A percentile compares a stretch with the other conserved stretches of the same genome.
Evolutionary conservation across 2,888 invertebrate genomes (phyloP).

Genomic region (Cheiracanthium punctorium): DNA sequence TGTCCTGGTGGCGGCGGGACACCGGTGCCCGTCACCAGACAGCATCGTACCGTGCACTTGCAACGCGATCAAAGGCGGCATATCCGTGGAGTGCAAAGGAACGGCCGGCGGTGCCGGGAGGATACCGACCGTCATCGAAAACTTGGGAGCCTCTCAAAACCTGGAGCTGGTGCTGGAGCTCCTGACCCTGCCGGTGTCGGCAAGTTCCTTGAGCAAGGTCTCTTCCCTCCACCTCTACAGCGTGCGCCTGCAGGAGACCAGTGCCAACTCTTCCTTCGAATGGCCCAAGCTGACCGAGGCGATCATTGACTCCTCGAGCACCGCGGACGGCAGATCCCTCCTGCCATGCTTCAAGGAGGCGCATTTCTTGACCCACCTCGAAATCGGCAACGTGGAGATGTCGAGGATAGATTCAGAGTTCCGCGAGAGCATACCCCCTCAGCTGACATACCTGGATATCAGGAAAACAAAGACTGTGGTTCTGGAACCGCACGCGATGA

Average conservation of each 20-base stretch:
- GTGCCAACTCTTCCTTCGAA: not conserved
- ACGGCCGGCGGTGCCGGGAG: not conserved
- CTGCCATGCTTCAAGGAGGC: conserved; percentile 23
- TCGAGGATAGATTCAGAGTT: conserved; percentile 32
- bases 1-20: not conserved
- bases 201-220: not conserved
- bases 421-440: conserved; percentile 15
- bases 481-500: conserved; percentile 25
- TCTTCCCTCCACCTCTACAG: not conserved
- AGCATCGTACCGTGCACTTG: conserved; percentile 24
- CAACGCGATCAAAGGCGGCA: not conserved
- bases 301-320: conserved; percentile 27
- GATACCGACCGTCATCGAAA: conserved; percentile 20
- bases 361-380: conserved; percentile 1
- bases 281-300: conserved; percentile 43
- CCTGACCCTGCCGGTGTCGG: conserved; percentile 7
- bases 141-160: not conserved
- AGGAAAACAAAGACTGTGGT: conserved; percentile 36
- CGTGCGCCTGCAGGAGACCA: not conserved
- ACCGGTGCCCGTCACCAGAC: conserved; percentile 20
- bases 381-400: conserved; percentile 7
- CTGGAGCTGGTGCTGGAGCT: conserved; percentile 30
- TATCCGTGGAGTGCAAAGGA: conserved; percentile 28
- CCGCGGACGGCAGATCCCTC: conserved; percentile 12
- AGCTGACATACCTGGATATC: conserved; percentile 30